Evolutionary conservation across 2,797 vertebrate genomes (phyloP).

Genomic region (Dicrostonyx torquatus): DNA sequence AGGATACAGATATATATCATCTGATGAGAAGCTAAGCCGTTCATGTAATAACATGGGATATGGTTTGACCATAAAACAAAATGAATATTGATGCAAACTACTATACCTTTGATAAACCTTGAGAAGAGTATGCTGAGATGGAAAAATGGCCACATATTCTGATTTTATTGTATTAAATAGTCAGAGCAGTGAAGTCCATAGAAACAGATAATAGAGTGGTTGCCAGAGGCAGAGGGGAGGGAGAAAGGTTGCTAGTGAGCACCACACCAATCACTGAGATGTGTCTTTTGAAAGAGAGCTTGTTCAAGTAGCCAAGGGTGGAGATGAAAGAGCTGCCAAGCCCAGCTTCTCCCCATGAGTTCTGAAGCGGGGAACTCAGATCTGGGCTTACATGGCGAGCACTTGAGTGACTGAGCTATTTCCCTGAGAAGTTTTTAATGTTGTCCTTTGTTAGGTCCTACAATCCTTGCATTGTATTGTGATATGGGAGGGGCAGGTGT

Average conservation of each 20-base stretch:
- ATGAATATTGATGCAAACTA: neutral
- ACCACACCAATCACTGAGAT: neutral
- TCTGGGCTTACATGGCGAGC: too few relatives aligned
- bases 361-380: neutral
- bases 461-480: neutral
- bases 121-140: neutral
- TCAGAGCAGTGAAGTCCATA: neutral
- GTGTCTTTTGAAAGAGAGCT: neutral
- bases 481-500: neutral
- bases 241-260: too few relatives aligned
- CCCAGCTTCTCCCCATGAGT: neutral
- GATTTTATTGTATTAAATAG: neutral
- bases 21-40: neutral
- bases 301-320: neutral
- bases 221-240: neutral
- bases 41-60: neutral
- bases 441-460: neutral
- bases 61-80: neutral
- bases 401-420: neutral
- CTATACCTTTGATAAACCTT: neutral
- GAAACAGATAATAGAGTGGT: neutral
- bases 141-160: neutral
- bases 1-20: neutral
- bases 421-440: neutral
- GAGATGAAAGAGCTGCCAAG: neutral